Conservation (phyloP, 2,797 vertebrate species). For the Chaetophractus vellerosus region DNA sequence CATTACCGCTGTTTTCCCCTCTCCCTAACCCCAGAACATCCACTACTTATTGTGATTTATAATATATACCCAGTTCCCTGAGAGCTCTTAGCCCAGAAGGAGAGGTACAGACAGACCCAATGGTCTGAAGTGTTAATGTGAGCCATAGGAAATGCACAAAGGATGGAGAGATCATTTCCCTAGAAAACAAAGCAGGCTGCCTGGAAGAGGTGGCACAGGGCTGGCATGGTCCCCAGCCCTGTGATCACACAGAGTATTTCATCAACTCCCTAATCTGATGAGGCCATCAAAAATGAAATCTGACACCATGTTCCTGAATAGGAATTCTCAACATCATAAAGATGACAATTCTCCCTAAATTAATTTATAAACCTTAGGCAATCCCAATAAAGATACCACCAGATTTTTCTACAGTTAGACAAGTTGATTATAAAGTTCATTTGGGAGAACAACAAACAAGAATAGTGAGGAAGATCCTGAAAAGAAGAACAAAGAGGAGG, state of each 20-base stretch:
- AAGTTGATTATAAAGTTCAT: conserved; percentile 55
- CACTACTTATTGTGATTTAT: neutral
- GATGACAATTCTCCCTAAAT: neutral
- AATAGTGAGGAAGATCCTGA: conserved; percentile 10
- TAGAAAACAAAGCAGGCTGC: neutral
- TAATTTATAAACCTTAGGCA: conserved; percentile 41
- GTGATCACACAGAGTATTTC: neutral
- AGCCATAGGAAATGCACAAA: neutral
- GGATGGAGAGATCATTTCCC: neutral
- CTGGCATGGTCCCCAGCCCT: neutral
- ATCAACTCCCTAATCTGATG: neutral
- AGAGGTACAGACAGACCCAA: neutral
- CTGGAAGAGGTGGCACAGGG: neutral
- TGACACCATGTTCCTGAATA: neutral
- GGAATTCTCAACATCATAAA: neutral
- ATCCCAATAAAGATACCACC: conserved; percentile 28
- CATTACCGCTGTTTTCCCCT: too few species aligned
- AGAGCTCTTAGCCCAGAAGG: neutral
- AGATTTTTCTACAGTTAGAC: neutral
- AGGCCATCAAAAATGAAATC: neutral
- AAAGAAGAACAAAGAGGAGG: neutral
- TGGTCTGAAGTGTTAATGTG: neutral
- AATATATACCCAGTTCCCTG: neutral
- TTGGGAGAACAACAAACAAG: conserved; percentile 13
- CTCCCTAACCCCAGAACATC: too few species aligned